Evolutionary conservation across 2,113 vertebrate genomes (phyloP).

Genomic region (Symphodus melops): DNA sequence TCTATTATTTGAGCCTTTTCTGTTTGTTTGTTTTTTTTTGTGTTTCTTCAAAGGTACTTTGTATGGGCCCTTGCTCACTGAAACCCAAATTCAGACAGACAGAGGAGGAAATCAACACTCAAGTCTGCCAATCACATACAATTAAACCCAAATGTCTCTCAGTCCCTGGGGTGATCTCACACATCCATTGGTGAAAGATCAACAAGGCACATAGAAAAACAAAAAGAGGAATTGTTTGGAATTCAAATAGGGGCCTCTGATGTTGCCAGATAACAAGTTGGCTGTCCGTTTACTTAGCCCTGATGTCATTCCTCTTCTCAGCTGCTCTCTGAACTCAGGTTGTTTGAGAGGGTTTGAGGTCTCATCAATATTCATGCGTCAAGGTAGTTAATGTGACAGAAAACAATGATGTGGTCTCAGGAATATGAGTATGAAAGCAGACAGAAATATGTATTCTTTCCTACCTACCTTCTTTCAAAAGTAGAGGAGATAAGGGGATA

Average conservation of each 20-base stretch:
- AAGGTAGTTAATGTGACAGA: conserved; percentile 12
- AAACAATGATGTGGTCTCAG: conserved; percentile 1
- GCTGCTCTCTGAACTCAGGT: conserved; percentile 17
- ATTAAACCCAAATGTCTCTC: conserved; percentile 45
- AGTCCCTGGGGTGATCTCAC: conserved; percentile 11
- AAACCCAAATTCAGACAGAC: conserved; percentile 32
- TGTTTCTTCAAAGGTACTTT: conserved; percentile 22
- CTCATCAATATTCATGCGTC: conserved; percentile 48
- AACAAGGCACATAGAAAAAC: conserved; percentile 35
- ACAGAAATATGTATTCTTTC: neutral
- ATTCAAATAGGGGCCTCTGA: conserved; percentile 23
- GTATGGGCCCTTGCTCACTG: conserved; percentile 10
- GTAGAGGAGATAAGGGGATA: neutral
- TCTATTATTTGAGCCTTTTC: neutral
- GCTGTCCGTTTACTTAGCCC: conserved; percentile 23
- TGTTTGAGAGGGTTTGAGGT: conserved; percentile 15
- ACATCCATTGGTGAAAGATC: conserved; percentile 36
- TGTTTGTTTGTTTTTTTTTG: neutral
- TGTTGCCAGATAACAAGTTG: conserved; percentile 28
- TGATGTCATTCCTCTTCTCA: conserved; percentile 27
- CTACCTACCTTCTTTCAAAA: neutral
- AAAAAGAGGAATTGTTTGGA: conserved; percentile 22
- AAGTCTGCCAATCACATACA: conserved; percentile 44
- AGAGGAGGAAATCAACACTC: conserved; percentile 36
- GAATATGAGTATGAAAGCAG: neutral